Conservation (phyloP, 2,113 vertebrate genomes). For the Peromyscus maniculatus region DNA sequence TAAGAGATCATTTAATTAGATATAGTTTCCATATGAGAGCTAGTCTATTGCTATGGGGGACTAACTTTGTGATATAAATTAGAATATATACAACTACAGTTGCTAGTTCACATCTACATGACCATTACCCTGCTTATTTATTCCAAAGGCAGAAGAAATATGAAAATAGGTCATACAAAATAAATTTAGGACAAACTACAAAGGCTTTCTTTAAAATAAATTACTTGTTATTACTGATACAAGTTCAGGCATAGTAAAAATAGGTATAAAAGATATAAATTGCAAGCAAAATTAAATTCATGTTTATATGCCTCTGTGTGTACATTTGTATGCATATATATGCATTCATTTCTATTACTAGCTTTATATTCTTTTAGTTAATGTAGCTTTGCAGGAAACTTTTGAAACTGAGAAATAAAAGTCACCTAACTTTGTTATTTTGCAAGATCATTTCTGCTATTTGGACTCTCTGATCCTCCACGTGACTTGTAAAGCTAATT, state of each 20-base stretch:
- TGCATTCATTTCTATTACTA: neutral
- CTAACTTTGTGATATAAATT: neutral
- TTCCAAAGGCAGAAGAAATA: slow-evolving; percentile 51
- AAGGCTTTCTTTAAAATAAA: slow-evolving; percentile 55
- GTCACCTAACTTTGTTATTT: neutral
- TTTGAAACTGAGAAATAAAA: neutral
- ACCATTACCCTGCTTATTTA: slow-evolving; percentile 68
- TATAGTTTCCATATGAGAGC: neutral
- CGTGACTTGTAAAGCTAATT: neutral
- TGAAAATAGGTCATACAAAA: slow-evolving; percentile 75
- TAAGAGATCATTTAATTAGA: neutral
- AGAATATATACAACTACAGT: neutral
- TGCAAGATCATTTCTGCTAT: neutral
- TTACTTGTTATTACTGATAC: slow-evolving; percentile 55
- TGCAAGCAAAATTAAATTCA: slow-evolving; percentile 1
- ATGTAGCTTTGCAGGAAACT: neutral
- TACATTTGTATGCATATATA: neutral
- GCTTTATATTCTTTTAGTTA: neutral
- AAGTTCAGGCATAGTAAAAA: slow-evolving; percentile 30
- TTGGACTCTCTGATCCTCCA: neutral
- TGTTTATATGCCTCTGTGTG: neutral
- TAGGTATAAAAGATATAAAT: slow-evolving; percentile 9
- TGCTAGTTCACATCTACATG: slow-evolving; percentile 45
- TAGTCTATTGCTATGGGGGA: neutral
- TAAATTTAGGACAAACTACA: slow-evolving; percentile 65